Base-by-base conservation (phyloP, 1,140 invertebrate genomes). In the Drosophila melanica region DNA sequence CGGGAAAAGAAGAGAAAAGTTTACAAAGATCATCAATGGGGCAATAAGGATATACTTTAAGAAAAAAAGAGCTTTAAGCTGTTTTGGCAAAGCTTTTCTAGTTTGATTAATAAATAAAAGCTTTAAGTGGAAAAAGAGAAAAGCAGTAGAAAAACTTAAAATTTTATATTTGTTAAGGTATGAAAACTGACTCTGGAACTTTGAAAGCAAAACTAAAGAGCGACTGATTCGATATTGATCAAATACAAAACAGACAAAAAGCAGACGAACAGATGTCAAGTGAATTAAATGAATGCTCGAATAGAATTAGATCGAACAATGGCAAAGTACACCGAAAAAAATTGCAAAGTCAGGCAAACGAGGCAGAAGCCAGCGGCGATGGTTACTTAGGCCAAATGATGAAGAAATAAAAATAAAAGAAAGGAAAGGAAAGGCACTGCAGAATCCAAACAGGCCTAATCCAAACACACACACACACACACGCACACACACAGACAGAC, bases 261-360 rank as follows among this genome's bases (percentile, higher is more conserved):
- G n/a, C 16, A 33, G 33, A 27, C 2, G 5, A 51, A 57, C 68
- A 71, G 62, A 71, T 71, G 62, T 71, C 68, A 66, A 71, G 53
- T 71, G 62, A 65, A 51, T 37, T 37, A 14, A 50, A 53, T 10
- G 14, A 67, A 67, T 59, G 6, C 12, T n/a, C 23, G 35, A 62
- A 68, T 68, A 55, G 45, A 59, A 67, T 50, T 50, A 67, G 45
- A 10, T 4, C 18, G 8, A 47, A 47, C 10, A 66, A 27, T 27
- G 27, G 27, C 27, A 27, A 27, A 27, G 27, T 27, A 27, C 27
- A 27, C 27, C 27, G 23, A 16, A 11, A 10, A 8, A 47, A 45
- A 33, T 30, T 44, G 41, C 57, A 59, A 62, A 69, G 66, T 69
- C 66, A 69, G 57, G 39, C 27, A 50, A 62, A 62, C 14, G 18